A percentile compares a stretch with the other conserved stretches of the same genome.
Evolutionary conservation across 1,140 invertebrate genomes (phyloP).

Genomic region (Pteromalus puparum): DNA sequence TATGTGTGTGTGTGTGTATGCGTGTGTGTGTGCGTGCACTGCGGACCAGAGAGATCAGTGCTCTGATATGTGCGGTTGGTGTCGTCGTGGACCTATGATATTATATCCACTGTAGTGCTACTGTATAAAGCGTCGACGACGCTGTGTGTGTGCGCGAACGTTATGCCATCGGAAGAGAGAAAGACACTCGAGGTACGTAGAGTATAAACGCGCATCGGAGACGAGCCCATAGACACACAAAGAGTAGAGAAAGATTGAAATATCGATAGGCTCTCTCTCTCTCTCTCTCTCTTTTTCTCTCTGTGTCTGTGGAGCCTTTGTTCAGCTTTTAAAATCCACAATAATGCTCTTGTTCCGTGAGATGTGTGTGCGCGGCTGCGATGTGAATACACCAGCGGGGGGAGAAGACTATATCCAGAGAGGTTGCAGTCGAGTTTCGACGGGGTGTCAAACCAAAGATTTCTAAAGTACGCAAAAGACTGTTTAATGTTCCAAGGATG

Average conservation of each 20-base stretch:
- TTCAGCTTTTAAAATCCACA: background rate
- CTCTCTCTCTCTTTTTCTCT: background rate
- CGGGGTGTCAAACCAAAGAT: slow-evolving; percentile 48
- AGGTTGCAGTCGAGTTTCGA: background rate
- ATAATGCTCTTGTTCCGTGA: background rate
- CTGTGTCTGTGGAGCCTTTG: background rate
- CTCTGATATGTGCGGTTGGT: too few species aligned
- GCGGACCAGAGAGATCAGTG: too few species aligned
- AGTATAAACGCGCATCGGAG: background rate
- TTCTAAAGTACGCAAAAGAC: slow-evolving; percentile 62
- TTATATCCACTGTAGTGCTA: too few species aligned
- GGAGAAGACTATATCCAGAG: background rate
- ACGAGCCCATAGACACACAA: too few species aligned
- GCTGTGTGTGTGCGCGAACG: background rate
- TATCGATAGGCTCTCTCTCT: slow-evolving; percentile 10
- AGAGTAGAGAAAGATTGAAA: slow-evolving; percentile 5
- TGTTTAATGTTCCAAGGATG: slow-evolving; percentile 65
- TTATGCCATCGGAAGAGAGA: background rate
- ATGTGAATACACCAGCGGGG: too few species aligned
- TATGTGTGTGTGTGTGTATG: background rate
- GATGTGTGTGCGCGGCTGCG: background rate
- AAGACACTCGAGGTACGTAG: slow-evolving; percentile 18
- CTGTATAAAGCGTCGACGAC: background rate
- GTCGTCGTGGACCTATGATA: background rate
- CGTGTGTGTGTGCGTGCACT: background rate